Conservation (phyloP, 2,113 vertebrate species). For the Dipodomys merriami region DNA sequence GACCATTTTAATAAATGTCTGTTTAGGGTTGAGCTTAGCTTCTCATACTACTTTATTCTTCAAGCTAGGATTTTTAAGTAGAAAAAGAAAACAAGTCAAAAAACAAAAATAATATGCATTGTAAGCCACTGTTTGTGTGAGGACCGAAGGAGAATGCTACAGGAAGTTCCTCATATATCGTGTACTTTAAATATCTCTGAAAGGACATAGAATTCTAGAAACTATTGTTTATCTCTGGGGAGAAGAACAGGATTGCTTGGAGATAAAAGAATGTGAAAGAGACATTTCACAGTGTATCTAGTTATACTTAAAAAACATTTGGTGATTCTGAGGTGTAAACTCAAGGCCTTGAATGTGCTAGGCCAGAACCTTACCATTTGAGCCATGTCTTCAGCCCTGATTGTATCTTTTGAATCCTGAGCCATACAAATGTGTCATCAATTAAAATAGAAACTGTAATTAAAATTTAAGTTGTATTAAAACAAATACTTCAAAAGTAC, state of each 20-base stretch:
- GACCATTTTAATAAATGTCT: neutral
- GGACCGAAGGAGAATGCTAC: neutral
- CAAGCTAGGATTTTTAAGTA: neutral
- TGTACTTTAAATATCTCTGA: neutral
- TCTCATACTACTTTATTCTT: neutral
- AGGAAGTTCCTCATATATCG: neutral
- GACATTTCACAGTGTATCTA: neutral
- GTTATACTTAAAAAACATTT: no score
- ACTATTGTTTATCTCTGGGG: neutral
- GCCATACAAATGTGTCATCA: neutral
- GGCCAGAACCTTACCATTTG: no score
- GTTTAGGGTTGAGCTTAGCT: neutral
- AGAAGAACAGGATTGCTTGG: fast-evolving
- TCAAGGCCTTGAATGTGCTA: no score
- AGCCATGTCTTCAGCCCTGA: no score
- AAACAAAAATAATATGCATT: neutral
- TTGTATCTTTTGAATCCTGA: neutral
- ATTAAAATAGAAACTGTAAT: neutral
- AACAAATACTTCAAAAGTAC: neutral
- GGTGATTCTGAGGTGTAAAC: no score
- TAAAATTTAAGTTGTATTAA: neutral
- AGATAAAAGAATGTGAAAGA: neutral
- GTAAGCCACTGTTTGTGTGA: neutral
- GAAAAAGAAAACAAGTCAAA: neutral
- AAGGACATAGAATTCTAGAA: neutral